A percentile compares a stretch with the other conserved stretches of the same genome.
Conservation (phyloP, 1,140 invertebrate species). For the Zaprionus capensis region DNA sequence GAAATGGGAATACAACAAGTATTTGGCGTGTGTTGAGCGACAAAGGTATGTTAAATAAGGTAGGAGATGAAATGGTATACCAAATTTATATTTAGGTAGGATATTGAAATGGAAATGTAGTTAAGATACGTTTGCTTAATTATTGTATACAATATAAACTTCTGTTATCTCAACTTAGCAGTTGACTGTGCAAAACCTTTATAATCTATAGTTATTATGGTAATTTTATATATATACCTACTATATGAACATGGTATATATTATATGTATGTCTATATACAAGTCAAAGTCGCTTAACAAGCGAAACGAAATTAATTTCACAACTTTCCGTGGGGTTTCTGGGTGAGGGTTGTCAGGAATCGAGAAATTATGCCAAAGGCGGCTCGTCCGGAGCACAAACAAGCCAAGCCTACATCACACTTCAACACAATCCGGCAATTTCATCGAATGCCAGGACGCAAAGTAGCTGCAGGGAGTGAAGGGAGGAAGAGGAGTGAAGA, state of each 20-base stretch:
- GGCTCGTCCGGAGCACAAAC: conserved; percentile 63
- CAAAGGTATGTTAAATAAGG: not conserved
- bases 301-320: conserved; percentile 72
- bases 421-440: conserved; percentile 83
- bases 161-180: not conserved
- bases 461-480: conserved; percentile 6
- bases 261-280: conserved; percentile 15
- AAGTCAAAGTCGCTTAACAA: conserved; percentile 59
- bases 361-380: conserved; percentile 74
- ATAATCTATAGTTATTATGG: conserved; percentile 43
- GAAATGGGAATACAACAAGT: conserved; percentile 27
- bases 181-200: not conserved
- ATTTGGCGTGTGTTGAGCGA: conserved; percentile 35
- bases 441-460: conserved; percentile 64
- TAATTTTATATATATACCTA: conserved; percentile 42
- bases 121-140: not conserved
- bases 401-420: conserved; percentile 83
- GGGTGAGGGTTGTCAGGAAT: conserved; percentile 5
- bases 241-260: conserved; percentile 17
- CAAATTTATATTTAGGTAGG: not conserved
- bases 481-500: not conserved
- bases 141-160: not conserved
- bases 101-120: not conserved
- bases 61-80: not conserved
- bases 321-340: conserved; percentile 23